Evolutionary conservation across 2,888 invertebrate species (phyloP), one percentile per base, ranked within the genome.

Genomic region (Dascillus cervinus): DNA sequence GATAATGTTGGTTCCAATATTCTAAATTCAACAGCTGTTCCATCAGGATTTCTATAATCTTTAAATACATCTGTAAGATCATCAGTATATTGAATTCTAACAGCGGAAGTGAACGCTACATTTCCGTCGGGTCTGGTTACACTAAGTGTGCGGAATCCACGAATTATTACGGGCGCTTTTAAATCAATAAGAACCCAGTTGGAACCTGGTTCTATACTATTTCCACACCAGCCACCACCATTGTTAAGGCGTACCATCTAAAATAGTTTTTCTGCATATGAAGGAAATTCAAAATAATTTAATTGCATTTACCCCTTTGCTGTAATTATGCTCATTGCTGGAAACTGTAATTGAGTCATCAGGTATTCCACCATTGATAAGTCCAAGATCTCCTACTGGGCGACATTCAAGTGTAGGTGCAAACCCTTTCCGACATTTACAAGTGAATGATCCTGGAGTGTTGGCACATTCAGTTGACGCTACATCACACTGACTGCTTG

Each of bases 381-480:
- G 67, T 11, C 92, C 92, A 26, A 94, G 72, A 63, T 92, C 92
- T 3, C 85, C 86, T 17, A 91, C 85, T 1, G 91, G 90, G 47
- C 91, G 75, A 56, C 92, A 92, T 57, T 92, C 91, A 47, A 87
- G 73, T 32, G 85, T 88, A 3, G 89, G 81, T 1, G 82, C 66
- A 53, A 91, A 91, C 21, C 91, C 91, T 41, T 78, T 64, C 37
- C 81, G 76, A 54, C 92, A 94, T 48, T 87, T 86, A 56, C 92
- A 94, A 49, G 80, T 82, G 67, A 91, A 92, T 11, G 86, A 84
- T 22, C 92, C 92, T 24, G 83, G 80, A 3, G 83, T 82, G 55
- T 94, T 94, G 45, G 81, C 78, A 59, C 92, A 92, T 60, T 90
- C 88, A 0, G 92, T 92, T 0, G 91, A 90, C 0, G 87, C 84